phyloP scores from a whole-genome alignment of 2,797 vertebrate genomes.

The Onychomys arenicola region DNA sequence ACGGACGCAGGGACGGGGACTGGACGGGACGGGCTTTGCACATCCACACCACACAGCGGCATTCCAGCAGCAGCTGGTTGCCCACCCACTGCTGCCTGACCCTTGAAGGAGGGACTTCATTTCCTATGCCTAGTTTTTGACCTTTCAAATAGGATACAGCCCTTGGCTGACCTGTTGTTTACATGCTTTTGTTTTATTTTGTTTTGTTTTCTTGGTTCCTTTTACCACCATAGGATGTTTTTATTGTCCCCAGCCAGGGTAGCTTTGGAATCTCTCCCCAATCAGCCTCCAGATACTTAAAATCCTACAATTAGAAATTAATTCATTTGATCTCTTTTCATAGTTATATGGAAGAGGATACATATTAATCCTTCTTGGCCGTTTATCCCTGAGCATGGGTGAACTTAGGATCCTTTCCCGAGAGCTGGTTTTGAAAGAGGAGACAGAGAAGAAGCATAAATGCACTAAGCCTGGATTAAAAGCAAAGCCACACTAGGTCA shows the following conservation, averaged over 20 bases:
- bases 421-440: conserved; percentile 66
- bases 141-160: conserved; percentile 42
- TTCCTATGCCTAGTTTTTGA: conserved; percentile 17
- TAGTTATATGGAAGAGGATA: neutral
- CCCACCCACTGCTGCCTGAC: neutral
- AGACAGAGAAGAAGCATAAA: conserved; percentile 24
- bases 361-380: conserved; percentile 2
- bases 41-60: neutral
- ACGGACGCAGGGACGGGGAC: too few relatives aligned
- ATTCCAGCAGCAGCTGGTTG: neutral
- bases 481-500: conserved; percentile 29
- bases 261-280: neutral
- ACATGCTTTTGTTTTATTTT: neutral
- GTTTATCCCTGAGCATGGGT: conserved; percentile 35
- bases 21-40: too few relatives aligned
- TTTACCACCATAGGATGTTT: neutral
- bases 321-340: conserved; percentile 15
- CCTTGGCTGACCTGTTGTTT: neutral
- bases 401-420: conserved; percentile 40
- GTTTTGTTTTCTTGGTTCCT: neutral
- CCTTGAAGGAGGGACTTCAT: neutral
- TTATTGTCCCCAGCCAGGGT: neutral
- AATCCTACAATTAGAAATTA: conserved; percentile 38
- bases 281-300: neutral
- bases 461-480: conserved; percentile 36